Evolutionary conservation across 2,113 vertebrate genomes (phyloP).

Genomic region (Sebastes fasciatus): DNA sequence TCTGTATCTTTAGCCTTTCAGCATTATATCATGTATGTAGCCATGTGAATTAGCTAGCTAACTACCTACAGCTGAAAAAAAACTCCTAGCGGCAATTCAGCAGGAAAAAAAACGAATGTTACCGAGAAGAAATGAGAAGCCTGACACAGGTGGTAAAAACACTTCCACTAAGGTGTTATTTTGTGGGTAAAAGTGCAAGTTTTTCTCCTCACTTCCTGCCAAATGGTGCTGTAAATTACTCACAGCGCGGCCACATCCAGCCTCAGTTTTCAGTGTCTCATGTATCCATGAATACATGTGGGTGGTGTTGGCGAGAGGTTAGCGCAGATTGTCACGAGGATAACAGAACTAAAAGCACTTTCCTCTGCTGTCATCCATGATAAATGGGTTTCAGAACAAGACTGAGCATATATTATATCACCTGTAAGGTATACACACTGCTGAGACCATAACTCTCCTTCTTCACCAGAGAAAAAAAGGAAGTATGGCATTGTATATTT

Average conservation of each 20-base stretch:
- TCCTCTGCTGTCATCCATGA: constrained; percentile 90
- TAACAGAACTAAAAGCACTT: constrained; percentile 59
- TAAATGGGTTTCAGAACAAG: constrained; percentile 92
- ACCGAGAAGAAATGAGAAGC: constrained; percentile 10
- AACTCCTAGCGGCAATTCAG: background rate
- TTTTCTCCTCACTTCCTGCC: constrained; percentile 57
- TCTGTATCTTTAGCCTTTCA: background rate
- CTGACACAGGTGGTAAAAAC: constrained; percentile 58
- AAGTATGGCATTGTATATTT: constrained; percentile 96
- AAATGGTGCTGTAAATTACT: constrained; percentile 57
- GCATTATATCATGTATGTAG: background rate
- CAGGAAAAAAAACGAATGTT: background rate
- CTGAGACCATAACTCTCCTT: constrained; percentile 93
- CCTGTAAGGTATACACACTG: constrained; percentile 95
- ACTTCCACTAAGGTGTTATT: constrained; percentile 85
- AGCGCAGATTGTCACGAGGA: constrained; percentile 54
- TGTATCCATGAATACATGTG: constrained; percentile 45
- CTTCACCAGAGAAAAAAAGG: constrained; percentile 89
- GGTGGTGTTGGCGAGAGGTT: constrained; percentile 46
- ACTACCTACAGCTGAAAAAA: background rate
- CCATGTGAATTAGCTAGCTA: background rate
- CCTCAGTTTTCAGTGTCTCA: constrained; percentile 25
- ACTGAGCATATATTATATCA: constrained; percentile 96
- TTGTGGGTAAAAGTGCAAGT: constrained; percentile 35
- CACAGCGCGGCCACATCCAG: constrained; percentile 31